Conservation (phyloP, 2,113 vertebrate genomes). For the Peucedramus taeniatus region DNA sequence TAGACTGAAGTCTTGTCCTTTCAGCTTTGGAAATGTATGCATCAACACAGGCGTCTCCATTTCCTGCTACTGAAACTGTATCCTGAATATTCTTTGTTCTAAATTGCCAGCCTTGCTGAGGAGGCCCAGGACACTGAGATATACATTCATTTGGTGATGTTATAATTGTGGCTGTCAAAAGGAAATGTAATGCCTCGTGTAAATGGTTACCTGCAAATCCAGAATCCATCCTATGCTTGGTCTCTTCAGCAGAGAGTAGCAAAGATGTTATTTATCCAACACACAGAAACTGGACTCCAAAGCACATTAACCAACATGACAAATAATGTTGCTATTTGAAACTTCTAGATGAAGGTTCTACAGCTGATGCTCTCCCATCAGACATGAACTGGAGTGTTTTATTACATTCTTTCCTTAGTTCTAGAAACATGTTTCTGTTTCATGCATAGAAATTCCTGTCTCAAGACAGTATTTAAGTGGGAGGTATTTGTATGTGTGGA, state of each 20-base stretch:
- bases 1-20: conserved; percentile 56
- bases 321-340: neutral
- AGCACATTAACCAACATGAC: neutral
- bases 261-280: neutral
- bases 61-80: conserved; percentile 36
- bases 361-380: neutral
- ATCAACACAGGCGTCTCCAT: conserved; percentile 31
- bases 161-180: neutral
- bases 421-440: neutral
- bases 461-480: neutral
- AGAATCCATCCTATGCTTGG: neutral
- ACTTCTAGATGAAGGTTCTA: neutral
- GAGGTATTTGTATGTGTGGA: neutral
- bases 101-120: neutral
- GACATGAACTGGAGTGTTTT: neutral
- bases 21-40: conserved; percentile 61
- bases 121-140: neutral
- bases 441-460: neutral
- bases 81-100: conserved; percentile 34
- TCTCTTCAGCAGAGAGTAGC: neutral
- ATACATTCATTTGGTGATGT: neutral
- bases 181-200: neutral
- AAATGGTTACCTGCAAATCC: neutral
- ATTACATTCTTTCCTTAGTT: neutral
- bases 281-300: neutral